Percentiles rank a stretch among this genome's conserved stretches.
Evolutionary conservation across 2,888 invertebrate genomes (phyloP).

Genomic region (Dryococelus australis): DNA sequence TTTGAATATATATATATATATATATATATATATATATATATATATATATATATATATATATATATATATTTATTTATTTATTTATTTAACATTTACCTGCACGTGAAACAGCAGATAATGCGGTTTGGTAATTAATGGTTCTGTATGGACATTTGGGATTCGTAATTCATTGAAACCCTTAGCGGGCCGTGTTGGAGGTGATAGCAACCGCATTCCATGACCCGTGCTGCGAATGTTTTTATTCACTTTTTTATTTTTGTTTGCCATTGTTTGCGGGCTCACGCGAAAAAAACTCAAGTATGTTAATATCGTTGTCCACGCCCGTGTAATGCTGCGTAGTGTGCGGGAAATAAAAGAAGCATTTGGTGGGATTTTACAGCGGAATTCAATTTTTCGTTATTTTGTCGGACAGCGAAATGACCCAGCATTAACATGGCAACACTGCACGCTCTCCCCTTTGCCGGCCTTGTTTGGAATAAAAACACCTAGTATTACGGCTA

Average conservation of each 20-base stretch:
- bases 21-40: too few species aligned
- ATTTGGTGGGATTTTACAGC: not conserved
- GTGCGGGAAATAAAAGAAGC: not conserved
- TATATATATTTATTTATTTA: too few species aligned
- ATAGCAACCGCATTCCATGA: not conserved
- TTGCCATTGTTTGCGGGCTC: not conserved
- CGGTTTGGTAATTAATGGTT: too few species aligned
- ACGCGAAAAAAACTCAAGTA: not conserved
- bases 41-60: too few species aligned
- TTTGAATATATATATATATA: too few species aligned
- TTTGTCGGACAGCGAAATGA: not conserved
- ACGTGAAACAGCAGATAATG: too few species aligned
- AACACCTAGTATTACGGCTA: not conserved
- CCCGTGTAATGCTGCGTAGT: not conserved
- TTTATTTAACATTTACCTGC: too few species aligned
- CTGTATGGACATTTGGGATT: too few species aligned
- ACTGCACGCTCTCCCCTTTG: not conserved
- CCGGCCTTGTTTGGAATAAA: not conserved
- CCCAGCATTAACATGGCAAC: not conserved
- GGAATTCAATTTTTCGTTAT: not conserved
- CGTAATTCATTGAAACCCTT: too few species aligned
- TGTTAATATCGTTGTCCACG: not conserved
- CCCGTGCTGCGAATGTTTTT: not conserved
- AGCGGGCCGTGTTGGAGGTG: not conserved
- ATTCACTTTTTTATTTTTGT: not conserved